Base-by-base conservation (phyloP, 2,888 invertebrate species). In the Campaea margaritaria region DNA sequence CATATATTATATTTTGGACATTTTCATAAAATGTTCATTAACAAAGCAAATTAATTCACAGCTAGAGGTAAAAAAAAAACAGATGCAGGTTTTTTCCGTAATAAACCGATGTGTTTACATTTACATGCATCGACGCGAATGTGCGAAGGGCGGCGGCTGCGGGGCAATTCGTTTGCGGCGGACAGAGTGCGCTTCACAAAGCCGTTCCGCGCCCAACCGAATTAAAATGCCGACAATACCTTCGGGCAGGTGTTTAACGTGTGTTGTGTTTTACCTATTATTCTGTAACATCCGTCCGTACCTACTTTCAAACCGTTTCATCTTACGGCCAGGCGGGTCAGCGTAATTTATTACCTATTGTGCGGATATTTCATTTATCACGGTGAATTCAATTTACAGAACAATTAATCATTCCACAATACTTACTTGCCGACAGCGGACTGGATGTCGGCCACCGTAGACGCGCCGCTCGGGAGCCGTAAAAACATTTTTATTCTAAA, bases 291-390 rank as follows among this genome's bases (percentile, higher is more conserved):
- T 86, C 87, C 84, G 82, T 78, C 78, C 76, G 82, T 81, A 79
- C 80, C 85, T 87, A 88, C 86, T 87, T 87, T 85, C 80, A 82
- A 84, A 85, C 79, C 88, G 85, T 87, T 89, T 86, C 90, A 89
- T 91, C 89, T 91, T 89, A 86, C 86, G 81, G 85, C 84, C 85
- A 80, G 83, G 82, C 87, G 89, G 89, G 90, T 88, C 87, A 88
- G 88, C 78, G 91, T 91, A 89, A 92, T 92, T 92, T 91, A 91
- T 92, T 90, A 92, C 90, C 91, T 91, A 91, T 91, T 92, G 91
- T 91, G 87, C 82, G 88, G 85, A 90, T 90, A 91, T 91, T 91
- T 91, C 91, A 92, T 92, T 92, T 89, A 91, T 92, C 91, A 91
- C 89, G 89, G 87, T 89, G 91, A 91, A 90, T 91, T 92, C 90